Base-by-base conservation (phyloP, 2,888 invertebrate species). In the Deilephila porcellus region DNA sequence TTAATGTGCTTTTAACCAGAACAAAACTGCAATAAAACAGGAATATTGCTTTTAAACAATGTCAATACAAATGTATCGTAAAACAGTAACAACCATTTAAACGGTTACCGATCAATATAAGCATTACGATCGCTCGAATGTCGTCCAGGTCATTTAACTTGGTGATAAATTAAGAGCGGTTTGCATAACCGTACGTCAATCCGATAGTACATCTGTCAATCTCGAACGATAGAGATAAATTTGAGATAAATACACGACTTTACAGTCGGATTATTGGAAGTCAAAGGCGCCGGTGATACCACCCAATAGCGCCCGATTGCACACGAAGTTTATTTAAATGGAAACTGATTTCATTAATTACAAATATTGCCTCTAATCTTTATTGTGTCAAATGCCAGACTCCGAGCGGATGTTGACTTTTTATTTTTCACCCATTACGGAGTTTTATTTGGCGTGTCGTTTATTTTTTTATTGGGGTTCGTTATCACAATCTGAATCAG, bases 291-390 rank as follows among this genome's bases (percentile, higher is more conserved):
- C 90, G 88, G 82, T 84, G 72, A 77, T 79, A 72, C 87, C 85
- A 83, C 85, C 85, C 86, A 85, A 82, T 79, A 74, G 81, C 79
- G 80, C 83, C 85, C 84, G 84, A 90, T 88, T 87, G 85, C 84
- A 81, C 81, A 79, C 82, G 81, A 84, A 80, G 82, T 88, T 86
- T 83, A 84, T 83, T 87, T 88, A 86, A 88, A 90, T 85, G 85
- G 83, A 88, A 88, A 87, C 88, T 86, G 89, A 92, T 92, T 91
- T 88, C 87, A 91, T 92, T 92, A 93, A 91, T 93, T 92, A 91
- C 89, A 86, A 90, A 89, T 90, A 91, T 90, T 80, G 86, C 79
- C 79, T 79, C 82, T 91, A 88, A 91, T 92, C 91, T 91, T 89
- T 90, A 89, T 89, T 86, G 88, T 87, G 89, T 88, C 88, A 86